Base-by-base conservation (phyloP, 2,797 vertebrate genomes). In the Emys orbicularis region DNA sequence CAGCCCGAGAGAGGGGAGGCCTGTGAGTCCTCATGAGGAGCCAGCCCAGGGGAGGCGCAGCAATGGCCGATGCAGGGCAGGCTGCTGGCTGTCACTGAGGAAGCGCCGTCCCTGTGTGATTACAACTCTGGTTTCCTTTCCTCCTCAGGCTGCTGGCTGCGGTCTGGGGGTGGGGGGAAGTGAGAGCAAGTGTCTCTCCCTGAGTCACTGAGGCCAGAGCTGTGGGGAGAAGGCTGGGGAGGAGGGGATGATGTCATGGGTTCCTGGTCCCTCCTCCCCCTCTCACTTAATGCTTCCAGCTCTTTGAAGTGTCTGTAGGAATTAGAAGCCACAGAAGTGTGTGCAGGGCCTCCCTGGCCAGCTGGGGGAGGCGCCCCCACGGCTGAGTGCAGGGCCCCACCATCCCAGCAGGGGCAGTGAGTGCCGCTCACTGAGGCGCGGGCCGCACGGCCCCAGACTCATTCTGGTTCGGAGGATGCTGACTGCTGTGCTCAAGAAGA, bases 391-490 rank as follows among this genome's bases (percentile, higher is more conserved):
- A 37, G 56, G 12, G 21, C 0, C 21, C 68, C 21, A 19, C 21
- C 18, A 56, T 27, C 54, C 54, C 16, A 56, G 54, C 53, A 76
- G 56, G 56, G 29, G 12, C 76, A 81, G 50, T 0, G 27, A 27
- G 80, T 0, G 19, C 1, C 1, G 80, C 9, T 2, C 74, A 41
- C 52, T 6, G 25, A 21, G 3, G 4, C 8, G 3, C 61, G 65
- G 83, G 50, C 56, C n/a, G 25, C 19, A 74, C 49, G 65, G 16
- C 87, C 57, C 88, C 57, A 2, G 68, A 65, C 8, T 3, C 76
- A 41, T 34, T 18, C 84, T 2, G 13, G n/a, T 23, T 12, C 19
- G 74, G 95, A 96, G 95, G 96, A 96, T 97, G 97, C 95, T 97
- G 93, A 85, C 83, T 0, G 81, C 87, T 0, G 74, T 94, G 88